A percentile compares a stretch with the other conserved stretches of the same genome.
phyloP scores from a whole-genome alignment of 2,888 invertebrate genomes.

The Parthenolecanium corni region DNA sequence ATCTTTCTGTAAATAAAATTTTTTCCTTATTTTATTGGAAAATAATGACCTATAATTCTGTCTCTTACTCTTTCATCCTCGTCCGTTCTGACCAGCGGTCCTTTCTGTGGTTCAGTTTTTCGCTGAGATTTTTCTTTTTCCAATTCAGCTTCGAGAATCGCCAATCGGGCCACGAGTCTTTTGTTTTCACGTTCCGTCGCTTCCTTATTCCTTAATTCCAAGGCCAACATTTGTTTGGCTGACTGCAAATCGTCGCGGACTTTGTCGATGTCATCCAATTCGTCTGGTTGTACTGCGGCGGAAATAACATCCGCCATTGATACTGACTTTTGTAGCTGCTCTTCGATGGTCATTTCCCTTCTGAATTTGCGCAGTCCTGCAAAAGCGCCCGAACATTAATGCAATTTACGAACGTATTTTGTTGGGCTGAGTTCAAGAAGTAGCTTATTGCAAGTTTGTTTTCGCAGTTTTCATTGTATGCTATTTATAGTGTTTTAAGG shows the following conservation, averaged over 20 bases:
- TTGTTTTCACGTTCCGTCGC: slow-evolving; percentile 76
- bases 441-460: too few relatives aligned
- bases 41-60: background rate
- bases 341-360: slow-evolving; percentile 79
- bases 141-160: slow-evolving; percentile 68
- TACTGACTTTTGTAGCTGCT: slow-evolving; percentile 72
- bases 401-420: too few relatives aligned
- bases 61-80: slow-evolving; percentile 34
- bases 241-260: slow-evolving; percentile 78
- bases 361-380: slow-evolving; percentile 64
- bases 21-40: too few relatives aligned
- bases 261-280: slow-evolving; percentile 83
- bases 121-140: slow-evolving; percentile 47
- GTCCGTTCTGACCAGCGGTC: slow-evolving; percentile 32
- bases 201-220: slow-evolving; percentile 75
- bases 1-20: too few relatives aligned
- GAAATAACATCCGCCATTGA: slow-evolving; percentile 49
- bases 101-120: slow-evolving; percentile 30
- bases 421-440: too few relatives aligned
- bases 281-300: slow-evolving; percentile 53
- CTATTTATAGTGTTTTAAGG: too few relatives aligned
- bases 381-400: too few relatives aligned
- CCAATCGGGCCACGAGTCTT: slow-evolving; percentile 62
- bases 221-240: slow-evolving; percentile 77
- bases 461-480: too few relatives aligned